phyloP scores from a whole-genome alignment of 2,797 vertebrate species.

The Tolypeutes matacus region DNA sequence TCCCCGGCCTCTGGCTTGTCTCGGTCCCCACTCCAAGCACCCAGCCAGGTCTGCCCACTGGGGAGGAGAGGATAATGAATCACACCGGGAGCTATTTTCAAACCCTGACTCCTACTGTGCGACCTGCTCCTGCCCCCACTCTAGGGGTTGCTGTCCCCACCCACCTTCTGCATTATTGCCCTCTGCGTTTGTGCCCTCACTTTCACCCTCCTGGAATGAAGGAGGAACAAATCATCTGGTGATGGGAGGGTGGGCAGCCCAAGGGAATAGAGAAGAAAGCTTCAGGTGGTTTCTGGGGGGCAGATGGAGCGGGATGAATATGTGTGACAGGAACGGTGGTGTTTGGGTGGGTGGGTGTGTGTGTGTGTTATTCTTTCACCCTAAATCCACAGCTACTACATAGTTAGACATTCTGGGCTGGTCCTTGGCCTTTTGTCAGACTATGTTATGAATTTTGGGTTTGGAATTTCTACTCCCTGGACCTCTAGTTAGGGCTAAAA shows the following conservation, averaged over 20 bases:
- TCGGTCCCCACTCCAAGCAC: background rate
- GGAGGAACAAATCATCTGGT: slow-evolving; percentile 1
- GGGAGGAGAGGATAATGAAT: slow-evolving; percentile 66
- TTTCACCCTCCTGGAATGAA: slow-evolving; percentile 64
- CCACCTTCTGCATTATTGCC: slow-evolving; percentile 28
- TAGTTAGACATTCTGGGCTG: background rate
- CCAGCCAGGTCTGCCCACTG: background rate
- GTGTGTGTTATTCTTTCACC: background rate
- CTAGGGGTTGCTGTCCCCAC: background rate
- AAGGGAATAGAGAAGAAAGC: background rate
- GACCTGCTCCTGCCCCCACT: slow-evolving; percentile 20
- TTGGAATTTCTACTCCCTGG: slow-evolving; percentile 55
- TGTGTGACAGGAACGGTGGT: background rate
- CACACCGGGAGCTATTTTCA: slow-evolving; percentile 73
- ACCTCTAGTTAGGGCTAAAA: slow-evolving; percentile 42
- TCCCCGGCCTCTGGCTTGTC: slow-evolving; percentile 7
- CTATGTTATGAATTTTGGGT: slow-evolving; percentile 18
- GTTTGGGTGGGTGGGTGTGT: background rate
- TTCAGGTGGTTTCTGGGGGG: slow-evolving; percentile 14
- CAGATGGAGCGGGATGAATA: background rate
- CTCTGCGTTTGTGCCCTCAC: slow-evolving; percentile 6
- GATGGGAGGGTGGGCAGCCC: background rate
- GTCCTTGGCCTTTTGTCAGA: background rate
- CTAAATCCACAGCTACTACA: slow-evolving; percentile 2
- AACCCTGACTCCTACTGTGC: slow-evolving; percentile 64